These are phyloP conservation scores for Neodiprion virginianus DNA, from an alignment of 1,140 invertebrate genomes.

Conservation along the genomic window DNA sequence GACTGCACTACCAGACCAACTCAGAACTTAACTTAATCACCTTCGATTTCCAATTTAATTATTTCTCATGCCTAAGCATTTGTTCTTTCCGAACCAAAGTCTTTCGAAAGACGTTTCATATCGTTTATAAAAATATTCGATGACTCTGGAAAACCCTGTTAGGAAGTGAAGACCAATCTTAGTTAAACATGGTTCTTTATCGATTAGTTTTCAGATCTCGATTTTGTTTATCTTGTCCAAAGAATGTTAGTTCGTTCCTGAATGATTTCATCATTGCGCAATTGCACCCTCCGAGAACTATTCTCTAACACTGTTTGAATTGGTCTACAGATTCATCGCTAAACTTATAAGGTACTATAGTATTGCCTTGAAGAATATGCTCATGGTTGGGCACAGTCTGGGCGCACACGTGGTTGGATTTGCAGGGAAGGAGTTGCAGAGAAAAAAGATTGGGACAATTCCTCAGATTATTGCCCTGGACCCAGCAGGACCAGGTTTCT, in stretches of 20 bases:
- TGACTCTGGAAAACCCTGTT: too few species aligned
- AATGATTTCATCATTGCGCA: too few species aligned
- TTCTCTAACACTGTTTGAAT: too few species aligned
- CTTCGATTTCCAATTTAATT: not conserved
- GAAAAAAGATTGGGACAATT: not conserved
- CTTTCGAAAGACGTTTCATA: not conserved
- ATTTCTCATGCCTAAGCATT: not conserved
- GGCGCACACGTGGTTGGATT: constrained; percentile 28
- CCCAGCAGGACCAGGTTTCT: constrained; percentile 23
- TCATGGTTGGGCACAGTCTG: constrained; percentile 28
- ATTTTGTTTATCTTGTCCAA: too few species aligned
- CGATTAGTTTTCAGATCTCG: too few species aligned
- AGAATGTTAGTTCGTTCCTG: too few species aligned
- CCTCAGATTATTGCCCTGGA: constrained; percentile 6
- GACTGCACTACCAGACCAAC: too few species aligned
- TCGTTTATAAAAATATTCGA: not conserved
- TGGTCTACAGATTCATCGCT: not conserved
- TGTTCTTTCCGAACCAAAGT: not conserved
- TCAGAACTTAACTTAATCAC: too few species aligned
- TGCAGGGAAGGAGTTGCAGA: not conserved
- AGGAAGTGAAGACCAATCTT: too few species aligned
- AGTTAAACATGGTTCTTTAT: too few species aligned
- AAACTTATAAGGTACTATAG: not conserved
- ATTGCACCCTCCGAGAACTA: too few species aligned
- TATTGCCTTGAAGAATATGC: not conserved